Evolutionary conservation across 2,888 invertebrate species (phyloP), one percentile per base, ranked within the genome.

Genomic region (Platycheirus albimanus): DNA sequence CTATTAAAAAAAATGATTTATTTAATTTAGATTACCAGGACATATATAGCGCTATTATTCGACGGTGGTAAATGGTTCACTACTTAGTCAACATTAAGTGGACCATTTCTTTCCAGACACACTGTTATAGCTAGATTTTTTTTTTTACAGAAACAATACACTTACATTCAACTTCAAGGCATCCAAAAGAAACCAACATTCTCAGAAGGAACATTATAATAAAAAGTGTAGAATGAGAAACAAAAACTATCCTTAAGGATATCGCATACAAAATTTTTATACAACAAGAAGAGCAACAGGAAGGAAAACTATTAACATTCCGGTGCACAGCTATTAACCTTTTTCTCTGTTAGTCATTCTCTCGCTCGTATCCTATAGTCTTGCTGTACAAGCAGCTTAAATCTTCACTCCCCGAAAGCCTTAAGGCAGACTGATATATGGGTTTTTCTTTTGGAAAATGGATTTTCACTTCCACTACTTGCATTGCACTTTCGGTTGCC

Each of bases 251-350:
- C 74, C 74, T 38, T 15, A 64, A 78, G 83, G 72, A 74, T n/a
- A n/a, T 69, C 67, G 52, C 63, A 47, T 56, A 85, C 43, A 66
- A 74, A 70, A 74, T 67, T 77, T 69, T 41, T 58, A 41, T 61
- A 56, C 58, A 69, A 74, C 64, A 78, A 83, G 72, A 72, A 78
- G 77, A 86, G 86, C 86, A 86, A 86, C 86, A 86, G 86, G 86
- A 86, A 86, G 85, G 86, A 86, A 86, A 86, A 86, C 86, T 86
- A 86, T 86, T 86, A 86, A 86, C 85, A 86, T 86, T 86, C 85
- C 85, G 86, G 85, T 86, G 85, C 85, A 85, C 84, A 86, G 86
- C 86, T 86, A 86, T 86, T 86, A 86, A 86, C 85, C 85, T 86
- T 86, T 86, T 85, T 86, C 79, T 70, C 70, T 56, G 61, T 67